Evolutionary conservation across 2,888 invertebrate species (phyloP), one percentile per base, ranked within the genome.

Genomic region (Pterostichus niger): DNA sequence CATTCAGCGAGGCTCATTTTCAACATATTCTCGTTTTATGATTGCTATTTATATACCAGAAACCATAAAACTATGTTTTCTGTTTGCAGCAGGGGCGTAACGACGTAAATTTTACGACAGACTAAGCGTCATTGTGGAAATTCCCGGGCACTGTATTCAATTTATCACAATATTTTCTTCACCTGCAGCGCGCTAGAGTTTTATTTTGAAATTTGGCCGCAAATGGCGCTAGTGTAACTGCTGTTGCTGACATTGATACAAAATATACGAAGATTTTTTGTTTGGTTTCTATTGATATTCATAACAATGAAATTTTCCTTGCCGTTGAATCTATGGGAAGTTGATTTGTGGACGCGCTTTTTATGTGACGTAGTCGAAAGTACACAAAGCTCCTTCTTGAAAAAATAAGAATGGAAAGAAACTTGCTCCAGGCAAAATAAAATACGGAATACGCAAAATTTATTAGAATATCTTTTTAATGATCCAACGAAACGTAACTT

Each of bases 31-130:
- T 15, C 68, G 11, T 56, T 78, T 78, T 78, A 78, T 40, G 78
- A 44, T 59, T 56, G 44, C 59, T 59, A 40, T 78, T 78, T 78
- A 78, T 78, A 61, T 44, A 59, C 40, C 59, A 10, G 24, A 44
- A 44, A 61, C 61, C 24, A 78, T 78, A 78, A 78, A 78, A 78
- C 78, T 78, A 78, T 78, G 56, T 61, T 56, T 61, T 78, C 78
- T 40, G 59, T 61, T 78, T 61, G 31, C 44, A 61, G 15, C 61
- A 78, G 78, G 61, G 61, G 59, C 44, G 40, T 78, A 78, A 24
- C 44, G 17, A 52, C 59, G 61, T 78, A 78, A 77, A 78, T 78
- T 78, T 78, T 78, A 56, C 31, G 78, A 59, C 13, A 56, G 59
- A 40, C 52, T 11, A 64, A 33, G 35, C 40, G 68, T n/a, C 17